Evolutionary conservation across 2,113 vertebrate species (phyloP), one percentile per base, ranked within the genome.

Genomic region (Cynopterus brachyotis): DNA sequence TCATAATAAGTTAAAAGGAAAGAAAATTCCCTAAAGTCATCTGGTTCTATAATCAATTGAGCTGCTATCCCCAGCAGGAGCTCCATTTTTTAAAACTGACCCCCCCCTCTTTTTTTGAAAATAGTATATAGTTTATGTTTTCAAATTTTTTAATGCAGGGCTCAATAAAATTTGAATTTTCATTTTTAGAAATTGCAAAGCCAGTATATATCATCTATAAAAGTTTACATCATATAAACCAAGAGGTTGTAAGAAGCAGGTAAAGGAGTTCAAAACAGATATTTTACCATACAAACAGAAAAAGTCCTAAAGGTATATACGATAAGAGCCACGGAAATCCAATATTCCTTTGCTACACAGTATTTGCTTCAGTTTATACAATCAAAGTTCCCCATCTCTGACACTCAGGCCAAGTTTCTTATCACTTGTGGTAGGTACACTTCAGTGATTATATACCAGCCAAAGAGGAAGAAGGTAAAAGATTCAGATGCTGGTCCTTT

Each of bases 231-330:
- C 85, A 88, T 40, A 11, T 69, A 92, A 84, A 67, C 37, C 55
- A 64, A 59, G 15, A 37, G 4, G n/a, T 40, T 82, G 1, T 4
- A 15, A 89, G 80, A 81, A 88, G 37, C 40, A 19, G 40, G n/a
- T 75, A 70, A 95, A 95, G 59, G 10, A 79, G 7, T 47, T 67
- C 22, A 89, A 85, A 93, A 82, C 20, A 82, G 81, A 73, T 20
- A 96, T 64, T 95, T 96, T 66, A 73, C 26, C 35, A 80, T 17
- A 67, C 72, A 95, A 96, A 84, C 70, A 87, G 55, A 86, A 84
- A 92, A 91, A 69, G 40, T 82, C 67, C 53, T 89, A 95, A 81
- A 15, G 35, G 28, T 28, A 55, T 69, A 57, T 50, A 91, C 69
- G 64, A 82, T 40, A 82, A 97, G 45, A 91, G 42, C 15, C 70